phyloP scores from a whole-genome alignment of 92 coral and sea anemone genomes.

The Galaxea fascicularis region DNA sequence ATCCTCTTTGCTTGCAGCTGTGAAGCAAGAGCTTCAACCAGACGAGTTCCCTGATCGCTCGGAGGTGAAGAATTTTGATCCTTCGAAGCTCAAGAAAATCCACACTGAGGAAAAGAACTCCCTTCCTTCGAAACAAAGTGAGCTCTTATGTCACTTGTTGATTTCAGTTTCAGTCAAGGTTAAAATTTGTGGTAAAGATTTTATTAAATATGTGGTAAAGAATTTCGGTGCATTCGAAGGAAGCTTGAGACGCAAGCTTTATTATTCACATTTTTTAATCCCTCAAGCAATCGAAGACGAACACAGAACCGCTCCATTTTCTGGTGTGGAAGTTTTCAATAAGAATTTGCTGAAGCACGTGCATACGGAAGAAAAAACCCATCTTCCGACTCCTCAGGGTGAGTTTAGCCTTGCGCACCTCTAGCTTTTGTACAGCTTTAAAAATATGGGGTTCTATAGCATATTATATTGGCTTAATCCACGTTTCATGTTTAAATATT shows the following conservation, averaged over 20 bases:
- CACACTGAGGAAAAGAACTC: slow-evolving; percentile 90
- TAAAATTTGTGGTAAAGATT: background rate
- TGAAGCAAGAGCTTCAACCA: slow-evolving; percentile 88
- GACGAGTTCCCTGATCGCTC: slow-evolving; percentile 91
- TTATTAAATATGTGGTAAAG: background rate
- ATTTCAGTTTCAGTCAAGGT: slow-evolving; percentile 37
- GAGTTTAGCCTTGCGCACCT: background rate
- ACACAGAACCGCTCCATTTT: slow-evolving; percentile 95
- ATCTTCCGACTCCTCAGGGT: slow-evolving; percentile 96
- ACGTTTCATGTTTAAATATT: no score
- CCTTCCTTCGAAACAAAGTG: slow-evolving; percentile 90
- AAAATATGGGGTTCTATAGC: background rate
- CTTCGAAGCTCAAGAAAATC: slow-evolving; percentile 82
- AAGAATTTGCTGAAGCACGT: slow-evolving; percentile 90
- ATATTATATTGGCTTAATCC: background rate
- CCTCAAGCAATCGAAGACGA: slow-evolving; percentile 89
- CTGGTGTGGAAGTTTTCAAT: slow-evolving; percentile 95
- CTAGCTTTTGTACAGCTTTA: no score
- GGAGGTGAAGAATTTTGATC: slow-evolving; percentile 79
- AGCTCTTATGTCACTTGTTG: slow-evolving; percentile 28
- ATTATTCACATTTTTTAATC: slow-evolving; percentile 36
- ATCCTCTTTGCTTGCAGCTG: slow-evolving; percentile 48
- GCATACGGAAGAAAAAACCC: slow-evolving; percentile 81
- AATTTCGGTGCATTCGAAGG: background rate
- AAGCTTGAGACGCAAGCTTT: background rate